Evolutionary conservation across 2,797 vertebrate species (phyloP), one percentile per base, ranked within the genome.

Genomic region (Bovichtus variegatus): DNA sequence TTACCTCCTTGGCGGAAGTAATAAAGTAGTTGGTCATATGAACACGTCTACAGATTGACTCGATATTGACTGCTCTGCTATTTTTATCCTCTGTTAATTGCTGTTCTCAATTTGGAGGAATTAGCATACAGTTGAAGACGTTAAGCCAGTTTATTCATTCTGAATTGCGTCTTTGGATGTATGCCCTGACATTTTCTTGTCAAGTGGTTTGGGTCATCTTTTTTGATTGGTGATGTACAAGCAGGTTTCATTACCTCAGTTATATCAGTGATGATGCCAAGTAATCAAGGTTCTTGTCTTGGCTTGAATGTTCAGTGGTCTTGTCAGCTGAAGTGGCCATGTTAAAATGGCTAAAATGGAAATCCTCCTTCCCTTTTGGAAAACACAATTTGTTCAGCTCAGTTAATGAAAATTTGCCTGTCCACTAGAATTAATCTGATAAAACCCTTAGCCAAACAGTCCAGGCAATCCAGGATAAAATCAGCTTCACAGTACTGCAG

Each of bases 131-230:
- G 38, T 55, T 3, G 49, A 9, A 51, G 49, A 51, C 6, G 3
- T 27, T 51, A 16, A 27, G 50, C 25, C 25, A 51, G 23, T 51
- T 50, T 51, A 55, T 55, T 34, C 11, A 8, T 5, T 57, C 31
- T 21, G 10, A 36, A 34, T n/a, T 1, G 23, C 15, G 7, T 51
- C 13, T 27, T 27, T 55, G 29, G 29, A 31, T 61, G 41, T 19
- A 19, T 47, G 12, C 23, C 16, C 16, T 44, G 49, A 46, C 19
- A 50, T 41, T 71, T 43, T 18, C 46, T 65, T 40, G 36, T 29
- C 25, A 65, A 71, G 23, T 44, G 23, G 29, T 68, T 67, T 44
- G 23, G 81, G 31, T 19, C 68, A 43, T 46, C 23, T 49, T 71
- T 31, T 64, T 46, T 77, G 31, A 73, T 60, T 43, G 71, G 15